Evolutionary conservation across 2,113 vertebrate species (phyloP).

Genomic region (Ctenomys sociabilis): DNA sequence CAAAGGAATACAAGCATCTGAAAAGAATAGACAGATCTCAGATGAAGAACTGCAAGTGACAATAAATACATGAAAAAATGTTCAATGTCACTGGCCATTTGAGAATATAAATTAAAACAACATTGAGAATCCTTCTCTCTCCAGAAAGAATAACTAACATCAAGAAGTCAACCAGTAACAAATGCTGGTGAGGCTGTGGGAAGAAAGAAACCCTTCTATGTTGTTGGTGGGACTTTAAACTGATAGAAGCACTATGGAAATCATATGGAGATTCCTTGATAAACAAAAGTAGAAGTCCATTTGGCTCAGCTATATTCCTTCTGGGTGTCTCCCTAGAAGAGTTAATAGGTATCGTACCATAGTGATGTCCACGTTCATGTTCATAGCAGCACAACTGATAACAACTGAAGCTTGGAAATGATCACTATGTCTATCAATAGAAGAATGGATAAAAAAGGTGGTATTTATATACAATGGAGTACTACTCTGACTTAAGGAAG

Average conservation of each 20-base stretch:
- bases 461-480: background rate
- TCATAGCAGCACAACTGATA: background rate
- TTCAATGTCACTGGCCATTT: background rate
- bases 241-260: background rate
- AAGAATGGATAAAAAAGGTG: background rate
- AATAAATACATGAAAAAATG: background rate
- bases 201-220: background rate
- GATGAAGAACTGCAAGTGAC: background rate
- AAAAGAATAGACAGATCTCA: background rate
- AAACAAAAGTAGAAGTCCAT: background rate
- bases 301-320: background rate
- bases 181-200: background rate
- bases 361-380: background rate
- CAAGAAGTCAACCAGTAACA: background rate
- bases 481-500: background rate
- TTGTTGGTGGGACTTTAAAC: background rate
- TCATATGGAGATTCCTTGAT: background rate
- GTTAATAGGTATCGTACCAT: background rate
- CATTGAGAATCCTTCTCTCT: background rate
- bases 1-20: background rate
- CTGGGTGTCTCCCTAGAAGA: background rate
- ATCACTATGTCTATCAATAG: background rate
- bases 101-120: background rate
- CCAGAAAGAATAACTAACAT: background rate
- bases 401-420: background rate